phyloP scores from a whole-genome alignment of 2,113 vertebrate species.

The Psittacula cyanocephala region DNA sequence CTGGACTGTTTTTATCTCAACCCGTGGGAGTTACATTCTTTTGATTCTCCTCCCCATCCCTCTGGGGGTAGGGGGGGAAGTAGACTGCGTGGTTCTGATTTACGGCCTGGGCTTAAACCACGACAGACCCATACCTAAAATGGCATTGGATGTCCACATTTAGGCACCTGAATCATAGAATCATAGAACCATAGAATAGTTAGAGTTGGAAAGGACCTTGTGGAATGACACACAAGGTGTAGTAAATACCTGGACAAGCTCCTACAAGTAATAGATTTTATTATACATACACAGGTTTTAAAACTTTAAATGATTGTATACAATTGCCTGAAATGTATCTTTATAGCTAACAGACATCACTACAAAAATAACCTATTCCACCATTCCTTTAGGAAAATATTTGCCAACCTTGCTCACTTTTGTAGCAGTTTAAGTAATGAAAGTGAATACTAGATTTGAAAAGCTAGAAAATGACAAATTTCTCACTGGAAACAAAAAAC shows the following conservation, averaged over 20 bases:
- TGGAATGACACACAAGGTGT: neutral
- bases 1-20: too few relatives aligned
- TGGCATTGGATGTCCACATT: neutral
- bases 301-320: neutral
- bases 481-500: neutral
- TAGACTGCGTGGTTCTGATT: too few relatives aligned
- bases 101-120: too few relatives aligned
- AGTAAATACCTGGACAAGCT: neutral
- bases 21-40: too few relatives aligned
- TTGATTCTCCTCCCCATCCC: too few relatives aligned
- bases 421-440: neutral
- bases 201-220: too few relatives aligned
- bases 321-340: neutral
- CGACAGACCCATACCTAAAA: neutral
- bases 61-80: too few relatives aligned
- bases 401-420: neutral
- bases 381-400: neutral
- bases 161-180: neutral
- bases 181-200: too few relatives aligned
- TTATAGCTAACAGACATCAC: neutral
- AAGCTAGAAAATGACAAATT: neutral
- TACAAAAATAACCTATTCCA: neutral
- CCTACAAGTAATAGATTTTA: neutral
- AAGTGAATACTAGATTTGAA: neutral
- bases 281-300: neutral